Evolutionary conservation across 2,888 invertebrate species (phyloP).

Genomic region (Idaea dimidiata): DNA sequence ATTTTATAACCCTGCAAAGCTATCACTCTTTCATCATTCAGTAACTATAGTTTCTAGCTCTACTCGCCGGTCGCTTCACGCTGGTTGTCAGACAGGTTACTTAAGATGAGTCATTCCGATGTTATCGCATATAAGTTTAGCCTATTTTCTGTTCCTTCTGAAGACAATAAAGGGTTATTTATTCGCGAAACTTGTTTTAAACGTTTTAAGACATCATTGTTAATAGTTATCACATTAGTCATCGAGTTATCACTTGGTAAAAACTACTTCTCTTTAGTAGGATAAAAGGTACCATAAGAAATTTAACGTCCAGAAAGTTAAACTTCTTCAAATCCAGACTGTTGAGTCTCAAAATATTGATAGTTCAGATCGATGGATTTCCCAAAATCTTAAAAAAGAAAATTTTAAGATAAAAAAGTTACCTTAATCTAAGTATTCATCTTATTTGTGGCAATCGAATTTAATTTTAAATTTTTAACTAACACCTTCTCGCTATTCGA

Average conservation of each 20-base stretch:
- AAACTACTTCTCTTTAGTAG: background rate
- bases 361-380: background rate
- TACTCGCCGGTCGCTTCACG: too few relatives aligned
- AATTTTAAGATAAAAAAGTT: too few relatives aligned
- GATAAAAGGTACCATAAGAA: too few relatives aligned
- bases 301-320: too few relatives aligned
- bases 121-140: background rate
- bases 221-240: background rate
- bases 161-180: background rate
- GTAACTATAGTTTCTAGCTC: too few relatives aligned
- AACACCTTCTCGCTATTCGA: background rate
- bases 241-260: background rate
- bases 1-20: too few relatives aligned
- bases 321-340: too few relatives aligned
- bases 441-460: background rate
- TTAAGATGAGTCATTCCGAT: background rate
- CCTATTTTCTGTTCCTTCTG: background rate
- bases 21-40: too few relatives aligned
- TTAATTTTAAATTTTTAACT: background rate
- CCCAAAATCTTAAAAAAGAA: background rate
- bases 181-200: background rate
- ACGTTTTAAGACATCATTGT: background rate
- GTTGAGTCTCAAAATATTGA: constrained; percentile 1
- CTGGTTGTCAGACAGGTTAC: too few relatives aligned
- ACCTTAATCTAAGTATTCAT: too few relatives aligned